These are phyloP conservation scores for Protonemura montana DNA, from an alignment of 2,888 invertebrate genomes.

Conservation along the genomic window DNA sequence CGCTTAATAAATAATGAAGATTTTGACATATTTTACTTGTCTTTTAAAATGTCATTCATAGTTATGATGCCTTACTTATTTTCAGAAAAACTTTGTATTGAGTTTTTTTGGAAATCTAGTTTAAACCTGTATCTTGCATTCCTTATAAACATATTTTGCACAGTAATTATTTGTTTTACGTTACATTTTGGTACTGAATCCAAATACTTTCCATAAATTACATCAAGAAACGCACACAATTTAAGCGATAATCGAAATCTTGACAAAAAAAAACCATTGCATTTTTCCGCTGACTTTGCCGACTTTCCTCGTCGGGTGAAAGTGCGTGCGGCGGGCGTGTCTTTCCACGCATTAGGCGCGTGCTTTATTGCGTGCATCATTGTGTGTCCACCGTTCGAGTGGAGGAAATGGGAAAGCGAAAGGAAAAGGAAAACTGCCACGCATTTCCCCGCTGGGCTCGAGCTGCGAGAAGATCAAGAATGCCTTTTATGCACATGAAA, in stretches of 20 bases:
- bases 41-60: too few species aligned
- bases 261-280: neutral
- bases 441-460: neutral
- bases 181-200: too few species aligned
- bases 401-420: neutral
- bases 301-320: neutral
- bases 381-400: neutral
- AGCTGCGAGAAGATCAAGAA: neutral
- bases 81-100: too few species aligned
- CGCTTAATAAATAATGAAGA: too few species aligned
- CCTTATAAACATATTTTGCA: too few species aligned
- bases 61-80: too few species aligned
- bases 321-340: neutral
- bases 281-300: neutral
- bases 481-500: neutral
- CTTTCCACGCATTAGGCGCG: neutral
- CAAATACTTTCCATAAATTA: neutral
- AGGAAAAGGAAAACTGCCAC: neutral
- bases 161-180: too few species aligned
- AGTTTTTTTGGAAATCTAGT: too few species aligned
- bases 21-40: too few species aligned
- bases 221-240: neutral
- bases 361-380: constrained; percentile 2
- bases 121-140: too few species aligned
- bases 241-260: neutral